These are phyloP conservation scores for Oryzias javanicus DNA, from an alignment of 2,113 vertebrate genomes.

Conservation along the genomic window DNA sequence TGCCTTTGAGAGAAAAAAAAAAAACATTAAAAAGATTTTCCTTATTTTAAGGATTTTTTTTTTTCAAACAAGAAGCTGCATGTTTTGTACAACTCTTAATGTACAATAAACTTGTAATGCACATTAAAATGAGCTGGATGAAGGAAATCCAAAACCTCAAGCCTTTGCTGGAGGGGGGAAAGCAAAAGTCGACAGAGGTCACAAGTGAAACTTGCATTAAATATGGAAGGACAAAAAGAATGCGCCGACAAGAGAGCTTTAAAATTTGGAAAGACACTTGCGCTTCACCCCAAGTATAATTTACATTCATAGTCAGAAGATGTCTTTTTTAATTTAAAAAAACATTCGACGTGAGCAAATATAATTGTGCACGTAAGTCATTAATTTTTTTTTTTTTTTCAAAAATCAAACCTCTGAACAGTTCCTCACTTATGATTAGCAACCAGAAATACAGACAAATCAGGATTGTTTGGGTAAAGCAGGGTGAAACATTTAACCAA, in stretches of 20 bases:
- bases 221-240: slow-evolving; percentile 14
- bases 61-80: slow-evolving; percentile 87
- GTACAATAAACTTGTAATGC: slow-evolving; percentile 98
- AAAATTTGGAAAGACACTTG: slow-evolving; percentile 28
- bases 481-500: slow-evolving; percentile 1
- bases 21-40: slow-evolving; percentile 98
- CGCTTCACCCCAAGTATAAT: slow-evolving; percentile 45
- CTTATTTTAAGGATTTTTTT: slow-evolving; percentile 86
- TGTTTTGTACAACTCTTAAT: slow-evolving; percentile 93
- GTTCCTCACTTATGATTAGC: slow-evolving; percentile 10
- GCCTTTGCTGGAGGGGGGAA: slow-evolving; percentile 69
- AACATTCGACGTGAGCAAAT: slow-evolving; percentile 26
- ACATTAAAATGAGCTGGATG: slow-evolving; percentile 92
- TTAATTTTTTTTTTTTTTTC: slow-evolving; percentile 14
- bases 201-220: slow-evolving; percentile 71
- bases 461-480: slow-evolving; percentile 18
- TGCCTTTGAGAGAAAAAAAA: slow-evolving; percentile 97
- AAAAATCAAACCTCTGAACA: slow-evolving; percentile 33
- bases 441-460: slow-evolving; percentile 19
- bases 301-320: slow-evolving; percentile 75
- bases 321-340: background rate
- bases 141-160: slow-evolving; percentile 85
- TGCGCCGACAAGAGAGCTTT: slow-evolving; percentile 2
- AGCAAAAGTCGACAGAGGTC: slow-evolving; percentile 77
- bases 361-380: slow-evolving; percentile 41